A percentile compares a stretch with the other conserved stretches of the same genome.
These are phyloP conservation scores for Adelosebastes latens DNA, from an alignment of 2,797 vertebrate genomes.

Conservation along the genomic window DNA sequence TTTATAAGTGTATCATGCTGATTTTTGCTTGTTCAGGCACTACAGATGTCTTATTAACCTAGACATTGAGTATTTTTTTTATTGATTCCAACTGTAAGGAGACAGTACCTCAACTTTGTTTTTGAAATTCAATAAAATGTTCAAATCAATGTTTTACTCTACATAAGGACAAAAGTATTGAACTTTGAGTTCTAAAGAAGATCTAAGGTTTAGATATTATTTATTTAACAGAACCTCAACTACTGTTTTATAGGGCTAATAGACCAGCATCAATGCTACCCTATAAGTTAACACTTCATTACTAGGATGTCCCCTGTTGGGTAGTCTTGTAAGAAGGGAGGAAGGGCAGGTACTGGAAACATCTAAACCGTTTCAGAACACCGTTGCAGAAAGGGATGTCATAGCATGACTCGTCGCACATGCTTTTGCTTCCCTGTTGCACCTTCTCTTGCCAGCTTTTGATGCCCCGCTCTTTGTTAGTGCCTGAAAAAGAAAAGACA, in stretches of 20 bases:
- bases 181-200: not conserved
- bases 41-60: not conserved
- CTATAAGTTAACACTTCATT: not conserved
- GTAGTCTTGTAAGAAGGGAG: constrained; percentile 73
- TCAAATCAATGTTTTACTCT: not conserved
- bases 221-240: not conserved
- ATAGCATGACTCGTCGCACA: constrained; percentile 70
- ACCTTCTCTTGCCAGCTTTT: constrained; percentile 63
- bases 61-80: not conserved
- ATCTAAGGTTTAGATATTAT: not conserved
- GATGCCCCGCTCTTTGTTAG: constrained; percentile 78
- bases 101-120: not conserved
- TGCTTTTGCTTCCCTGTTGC: constrained; percentile 20
- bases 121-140: not conserved
- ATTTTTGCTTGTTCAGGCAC: constrained; percentile 4
- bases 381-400: constrained; percentile 73
- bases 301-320: constrained; percentile 15
- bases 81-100: not conserved
- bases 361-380: constrained; percentile 62
- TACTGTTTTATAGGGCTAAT: not conserved
- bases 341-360: constrained; percentile 80
- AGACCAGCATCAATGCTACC: not conserved
- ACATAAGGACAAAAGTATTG: not conserved
- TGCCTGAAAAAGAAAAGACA: constrained; percentile 63
- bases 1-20: not conserved